Percentiles rank a stretch among this genome's conserved stretches.
phyloP scores from a whole-genome alignment of 2,888 invertebrate species.

The Eubasilissa splendida region DNA sequence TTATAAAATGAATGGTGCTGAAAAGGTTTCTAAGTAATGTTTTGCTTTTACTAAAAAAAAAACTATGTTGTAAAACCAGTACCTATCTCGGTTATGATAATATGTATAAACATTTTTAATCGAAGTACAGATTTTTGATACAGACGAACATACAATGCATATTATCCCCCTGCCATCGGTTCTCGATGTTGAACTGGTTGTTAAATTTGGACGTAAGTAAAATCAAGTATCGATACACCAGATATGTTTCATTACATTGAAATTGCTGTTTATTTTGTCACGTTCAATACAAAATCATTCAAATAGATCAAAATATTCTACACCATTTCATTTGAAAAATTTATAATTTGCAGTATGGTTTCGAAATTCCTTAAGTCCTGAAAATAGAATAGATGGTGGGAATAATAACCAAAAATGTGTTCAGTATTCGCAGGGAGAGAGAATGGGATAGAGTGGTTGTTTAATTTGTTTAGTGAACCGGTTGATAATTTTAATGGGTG shows the following conservation, averaged over 20 bases:
- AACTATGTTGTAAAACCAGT: neutral
- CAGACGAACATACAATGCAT: neutral
- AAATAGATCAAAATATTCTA: too few relatives aligned
- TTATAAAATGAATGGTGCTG: constrained; percentile 34
- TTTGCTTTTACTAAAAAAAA: constrained; percentile 36
- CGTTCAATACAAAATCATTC: too few relatives aligned
- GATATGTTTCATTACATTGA: neutral
- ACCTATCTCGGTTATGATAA: neutral
- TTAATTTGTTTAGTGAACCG: too few relatives aligned
- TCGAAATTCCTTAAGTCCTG: too few relatives aligned
- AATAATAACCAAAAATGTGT: too few relatives aligned
- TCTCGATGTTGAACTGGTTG: neutral
- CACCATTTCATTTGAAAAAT: too few relatives aligned
- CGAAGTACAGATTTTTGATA: neutral
- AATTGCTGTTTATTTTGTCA: neutral
- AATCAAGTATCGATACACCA: neutral
- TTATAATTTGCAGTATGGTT: too few relatives aligned
- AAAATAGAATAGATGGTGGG: too few relatives aligned
- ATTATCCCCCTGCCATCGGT: neutral
- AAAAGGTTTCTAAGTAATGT: constrained; percentile 18
- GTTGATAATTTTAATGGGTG: too few relatives aligned
- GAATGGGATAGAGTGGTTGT: too few relatives aligned
- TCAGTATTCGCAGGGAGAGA: too few relatives aligned
- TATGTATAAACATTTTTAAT: neutral
- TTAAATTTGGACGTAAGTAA: neutral